Conservation (phyloP, 2,888 invertebrate species). For the Pristionchus japonicus region DNA sequence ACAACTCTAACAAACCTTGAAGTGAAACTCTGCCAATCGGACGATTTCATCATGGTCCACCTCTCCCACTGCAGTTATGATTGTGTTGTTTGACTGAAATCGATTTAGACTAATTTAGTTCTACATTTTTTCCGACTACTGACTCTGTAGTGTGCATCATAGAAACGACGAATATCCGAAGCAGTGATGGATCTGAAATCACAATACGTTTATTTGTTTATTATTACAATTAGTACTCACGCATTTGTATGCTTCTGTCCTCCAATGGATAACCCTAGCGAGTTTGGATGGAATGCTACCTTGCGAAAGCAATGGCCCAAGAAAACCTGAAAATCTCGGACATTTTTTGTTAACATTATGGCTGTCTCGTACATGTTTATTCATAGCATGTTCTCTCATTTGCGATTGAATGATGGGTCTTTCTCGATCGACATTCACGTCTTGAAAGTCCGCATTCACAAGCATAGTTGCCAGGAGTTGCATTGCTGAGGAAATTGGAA, state of each 20-base stretch:
- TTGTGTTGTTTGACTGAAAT: neutral
- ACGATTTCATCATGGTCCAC: neutral
- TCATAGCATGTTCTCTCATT: neutral
- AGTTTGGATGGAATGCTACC: neutral
- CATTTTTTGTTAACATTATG: too few species aligned
- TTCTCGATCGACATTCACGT: neutral
- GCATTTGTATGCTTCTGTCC: neutral
- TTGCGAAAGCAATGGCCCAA: neutral
- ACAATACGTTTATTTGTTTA: neutral
- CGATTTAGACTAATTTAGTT: too few species aligned
- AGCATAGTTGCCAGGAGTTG: neutral
- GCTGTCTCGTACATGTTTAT: too few species aligned
- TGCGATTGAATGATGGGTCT: neutral
- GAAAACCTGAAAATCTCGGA: neutral
- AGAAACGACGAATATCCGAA: neutral
- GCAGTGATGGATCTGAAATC: neutral
- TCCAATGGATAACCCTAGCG: neutral
- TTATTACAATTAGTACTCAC: neutral
- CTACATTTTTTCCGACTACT: neutral
- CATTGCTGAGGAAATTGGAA: too few species aligned
- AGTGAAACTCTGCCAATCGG: neutral
- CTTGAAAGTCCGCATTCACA: neutral
- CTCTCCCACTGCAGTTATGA: neutral
- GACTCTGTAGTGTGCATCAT: neutral
- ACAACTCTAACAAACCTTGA: neutral